Base-by-base conservation (phyloP, 2,888 invertebrate genomes). In the Phortica okadai region DNA sequence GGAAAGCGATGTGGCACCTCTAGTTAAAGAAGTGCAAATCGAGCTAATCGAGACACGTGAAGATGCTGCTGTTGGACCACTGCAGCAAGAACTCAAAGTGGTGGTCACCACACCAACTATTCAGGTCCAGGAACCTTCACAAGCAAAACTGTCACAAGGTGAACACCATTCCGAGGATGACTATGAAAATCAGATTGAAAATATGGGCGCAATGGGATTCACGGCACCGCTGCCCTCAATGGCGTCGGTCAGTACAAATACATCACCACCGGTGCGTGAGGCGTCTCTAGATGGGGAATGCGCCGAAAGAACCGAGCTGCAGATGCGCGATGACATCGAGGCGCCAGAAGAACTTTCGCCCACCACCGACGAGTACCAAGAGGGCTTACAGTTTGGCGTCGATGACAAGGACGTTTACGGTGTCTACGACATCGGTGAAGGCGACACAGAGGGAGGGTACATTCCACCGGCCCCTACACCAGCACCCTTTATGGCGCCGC, bases 401-500 rank as follows among this genome's bases (percentile, higher is more conserved):
- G 81, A 86, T 77, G 69, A 82, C 80, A 79, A 84, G 82, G 77
- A 89, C 82, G 76, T 88, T 50, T 90, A 88, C 56, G 89, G 90
- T 44, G 33, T 1, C 33, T 89, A 87, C 66, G 90, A 90, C 74
- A 89, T 90, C 70, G 85, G 82, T n/a, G 90, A 90, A 73, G 86
- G 88, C 0, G 88, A 88, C 67, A 76, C 74, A 6, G 80, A 87
- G 74, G 76, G 82, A 1, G 84, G 87, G 58, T 90, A 90, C 25
- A 89, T 91, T 81, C 90, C 91, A 8, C 91, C 91, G 5, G 90
- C 90, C 33, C 91, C 90, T 74, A 91, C 91, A 76, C 91, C 91
- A 78, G 90, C 88, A 70, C 91, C 90, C 14, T 91, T 93, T 4
- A 91, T 94, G 87, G 95, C 95, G 73, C 95, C 95, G 42, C 92